Evolutionary conservation across 2,113 vertebrate species (phyloP).

Genomic region (Myiozetetes cayanensis): DNA sequence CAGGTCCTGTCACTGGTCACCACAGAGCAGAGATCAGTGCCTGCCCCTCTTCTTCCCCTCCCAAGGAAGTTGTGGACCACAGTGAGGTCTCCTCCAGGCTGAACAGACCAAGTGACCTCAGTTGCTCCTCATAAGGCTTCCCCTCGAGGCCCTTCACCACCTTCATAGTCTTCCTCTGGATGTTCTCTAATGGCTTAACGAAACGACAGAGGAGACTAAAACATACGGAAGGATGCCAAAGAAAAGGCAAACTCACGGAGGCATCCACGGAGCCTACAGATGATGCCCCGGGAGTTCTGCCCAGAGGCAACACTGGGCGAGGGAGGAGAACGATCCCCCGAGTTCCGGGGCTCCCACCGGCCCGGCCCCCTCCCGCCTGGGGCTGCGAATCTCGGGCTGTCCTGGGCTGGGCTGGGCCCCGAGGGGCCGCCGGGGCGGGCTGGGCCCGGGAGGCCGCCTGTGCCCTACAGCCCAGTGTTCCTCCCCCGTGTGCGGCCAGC

Average conservation of each 20-base stretch:
- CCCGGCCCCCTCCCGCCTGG: background rate
- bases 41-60: background rate
- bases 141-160: background rate
- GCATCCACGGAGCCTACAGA: background rate
- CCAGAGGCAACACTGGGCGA: background rate
- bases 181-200: background rate
- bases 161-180: background rate
- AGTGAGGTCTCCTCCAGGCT: background rate
- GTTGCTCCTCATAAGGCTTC: background rate
- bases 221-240: background rate
- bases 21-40: background rate
- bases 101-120: background rate
- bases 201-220: background rate
- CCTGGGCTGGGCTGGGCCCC: background rate
- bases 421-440: background rate
- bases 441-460: background rate
- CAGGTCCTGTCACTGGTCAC: background rate
- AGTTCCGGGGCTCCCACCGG: background rate
- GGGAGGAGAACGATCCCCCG: background rate
- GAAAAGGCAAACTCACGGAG: background rate
- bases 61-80: background rate
- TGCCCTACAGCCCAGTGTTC: background rate
- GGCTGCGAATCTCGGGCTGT: background rate
- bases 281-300: background rate
- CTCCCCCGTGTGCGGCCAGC: background rate